Evolutionary conservation across 2,113 vertebrate species (phyloP).

Genomic region (Fulica atra): DNA sequence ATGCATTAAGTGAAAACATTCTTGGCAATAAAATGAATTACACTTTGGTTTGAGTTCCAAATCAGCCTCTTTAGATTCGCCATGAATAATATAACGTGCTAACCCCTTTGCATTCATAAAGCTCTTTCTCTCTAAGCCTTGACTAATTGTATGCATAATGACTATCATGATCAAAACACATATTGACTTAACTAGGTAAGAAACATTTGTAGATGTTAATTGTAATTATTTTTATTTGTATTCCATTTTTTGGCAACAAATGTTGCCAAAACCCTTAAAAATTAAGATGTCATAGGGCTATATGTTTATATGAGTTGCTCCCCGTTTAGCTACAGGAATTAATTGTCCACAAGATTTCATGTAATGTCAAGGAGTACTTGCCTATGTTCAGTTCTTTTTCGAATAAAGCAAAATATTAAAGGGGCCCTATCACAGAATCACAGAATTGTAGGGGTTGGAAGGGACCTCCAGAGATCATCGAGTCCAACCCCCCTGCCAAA

Average conservation of each 20-base stretch:
- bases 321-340: neutral
- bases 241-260: neutral
- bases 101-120: neutral
- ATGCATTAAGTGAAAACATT: neutral
- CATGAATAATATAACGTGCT: neutral
- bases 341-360: neutral
- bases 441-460: too few relatives aligned
- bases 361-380: neutral
- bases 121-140: neutral
- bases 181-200: neutral
- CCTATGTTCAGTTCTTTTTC: neutral
- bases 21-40: neutral
- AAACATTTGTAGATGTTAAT: neutral
- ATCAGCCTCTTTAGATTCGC: neutral
- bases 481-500: too few relatives aligned
- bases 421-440: neutral
- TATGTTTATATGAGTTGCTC: neutral
- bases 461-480: too few relatives aligned
- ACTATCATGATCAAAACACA: neutral
- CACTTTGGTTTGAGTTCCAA: neutral
- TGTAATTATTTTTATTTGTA: neutral
- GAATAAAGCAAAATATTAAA: neutral
- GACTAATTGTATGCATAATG: neutral
- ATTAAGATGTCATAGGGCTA: neutral
- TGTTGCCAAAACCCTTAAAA: neutral